These are phyloP conservation scores for Oithona nana DNA, from an alignment of 2,888 invertebrate genomes.

Conservation along the genomic window DNA sequence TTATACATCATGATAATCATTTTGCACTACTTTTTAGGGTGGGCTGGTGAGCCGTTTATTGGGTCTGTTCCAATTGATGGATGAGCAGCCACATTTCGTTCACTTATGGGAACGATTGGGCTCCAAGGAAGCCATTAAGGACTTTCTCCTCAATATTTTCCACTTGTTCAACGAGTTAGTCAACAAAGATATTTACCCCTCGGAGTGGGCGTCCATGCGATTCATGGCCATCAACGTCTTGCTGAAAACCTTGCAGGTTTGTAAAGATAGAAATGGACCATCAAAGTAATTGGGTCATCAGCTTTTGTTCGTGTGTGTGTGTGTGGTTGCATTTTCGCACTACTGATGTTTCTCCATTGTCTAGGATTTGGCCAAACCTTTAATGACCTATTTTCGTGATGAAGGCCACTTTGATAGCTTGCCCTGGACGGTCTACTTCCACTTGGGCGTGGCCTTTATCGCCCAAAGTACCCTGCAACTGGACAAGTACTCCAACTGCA, in stretches of 20 bases:
- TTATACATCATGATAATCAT: not conserved
- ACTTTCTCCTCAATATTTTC: conserved; percentile 63
- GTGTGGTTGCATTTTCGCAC: no score
- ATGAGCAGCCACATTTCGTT: conserved; percentile 60
- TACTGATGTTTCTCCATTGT: conserved; percentile 26
- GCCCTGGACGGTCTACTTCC: conserved; percentile 57
- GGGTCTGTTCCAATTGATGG: conserved; percentile 63
- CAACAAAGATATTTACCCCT: conserved; percentile 57
- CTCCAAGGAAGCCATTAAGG: conserved; percentile 61
- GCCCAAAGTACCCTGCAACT: conserved; percentile 60
- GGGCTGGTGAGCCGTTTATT: conserved; percentile 68
- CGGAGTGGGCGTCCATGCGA: conserved; percentile 75
- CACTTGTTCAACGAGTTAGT: conserved; percentile 59
- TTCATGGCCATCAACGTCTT: conserved; percentile 72
- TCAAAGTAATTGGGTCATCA: no score
- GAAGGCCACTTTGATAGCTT: conserved; percentile 49
- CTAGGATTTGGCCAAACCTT: conserved; percentile 68
- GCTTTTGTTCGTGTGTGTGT: not conserved
- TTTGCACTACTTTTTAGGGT: conserved; percentile 40
- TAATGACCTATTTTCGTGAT: conserved; percentile 53
- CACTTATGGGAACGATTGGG: conserved; percentile 59
- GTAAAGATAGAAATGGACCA: no score
- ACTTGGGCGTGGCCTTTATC: conserved; percentile 54
- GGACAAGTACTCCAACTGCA: conserved; percentile 59
- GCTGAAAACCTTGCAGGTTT: conserved; percentile 39